Conservation (phyloP, 2,888 invertebrate species). For the Drosophila picticornis region DNA sequence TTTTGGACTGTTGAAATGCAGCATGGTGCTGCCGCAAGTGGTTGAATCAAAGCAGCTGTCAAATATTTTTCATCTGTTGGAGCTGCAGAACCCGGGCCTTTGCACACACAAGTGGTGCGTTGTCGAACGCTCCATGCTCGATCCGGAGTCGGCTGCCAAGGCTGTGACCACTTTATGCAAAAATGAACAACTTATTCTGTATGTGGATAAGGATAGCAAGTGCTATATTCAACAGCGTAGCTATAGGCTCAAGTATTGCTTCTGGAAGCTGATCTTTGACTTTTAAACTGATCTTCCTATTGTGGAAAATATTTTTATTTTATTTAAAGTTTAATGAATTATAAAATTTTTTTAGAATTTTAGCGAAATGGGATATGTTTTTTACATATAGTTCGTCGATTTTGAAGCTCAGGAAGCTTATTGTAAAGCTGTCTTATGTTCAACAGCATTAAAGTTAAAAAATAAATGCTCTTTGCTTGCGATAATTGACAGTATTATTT, state of each 20-base stretch:
- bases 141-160: conserved; percentile 1
- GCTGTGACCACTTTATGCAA: conserved; percentile 28
- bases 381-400: too few relatives aligned
- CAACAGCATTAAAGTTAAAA: background rate
- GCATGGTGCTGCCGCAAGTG: conserved; percentile 43
- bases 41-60: conserved; percentile 27
- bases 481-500: background rate
- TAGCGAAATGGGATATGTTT: background rate
- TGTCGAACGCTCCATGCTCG: conserved; percentile 7
- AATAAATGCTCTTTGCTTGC: background rate
- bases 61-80: conserved; percentile 36
- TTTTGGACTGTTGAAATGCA: conserved; percentile 18
- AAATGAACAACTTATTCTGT: conserved; percentile 38
- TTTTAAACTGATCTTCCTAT: conserved; percentile 16
- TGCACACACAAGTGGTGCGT: conserved; percentile 50
- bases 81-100: conserved; percentile 45
- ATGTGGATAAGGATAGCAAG: conserved; percentile 42
- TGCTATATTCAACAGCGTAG: conserved; percentile 15
- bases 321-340: background rate
- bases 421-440: background rate
- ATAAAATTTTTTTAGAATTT: background rate
- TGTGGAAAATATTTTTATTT: background rate
- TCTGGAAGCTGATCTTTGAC: conserved; percentile 44
- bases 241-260: conserved; percentile 50
- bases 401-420: background rate